Percentiles rank a stretch among this genome's conserved stretches.
These are phyloP conservation scores for Jordanella pulchra DNA, from an alignment of 2,797 vertebrate species.

Conservation along the genomic window DNA sequence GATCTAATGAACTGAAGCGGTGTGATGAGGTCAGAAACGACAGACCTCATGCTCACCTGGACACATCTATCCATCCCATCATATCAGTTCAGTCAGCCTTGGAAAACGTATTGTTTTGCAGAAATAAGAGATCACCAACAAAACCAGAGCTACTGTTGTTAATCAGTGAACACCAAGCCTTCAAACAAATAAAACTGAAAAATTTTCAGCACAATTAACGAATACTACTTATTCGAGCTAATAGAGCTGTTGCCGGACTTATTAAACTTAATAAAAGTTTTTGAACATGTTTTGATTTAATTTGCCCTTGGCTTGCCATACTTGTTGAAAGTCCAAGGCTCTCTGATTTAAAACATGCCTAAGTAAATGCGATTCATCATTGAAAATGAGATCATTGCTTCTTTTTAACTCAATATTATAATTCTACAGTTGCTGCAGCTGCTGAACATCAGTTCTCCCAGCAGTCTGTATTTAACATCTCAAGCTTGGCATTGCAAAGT, in stretches of 20 bases:
- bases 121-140: background rate
- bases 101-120: background rate
- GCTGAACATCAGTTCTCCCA: slow-evolving; percentile 7
- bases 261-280: background rate
- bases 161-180: background rate
- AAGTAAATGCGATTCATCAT: slow-evolving; percentile 25
- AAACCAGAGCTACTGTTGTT: background rate
- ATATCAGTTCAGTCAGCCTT: background rate
- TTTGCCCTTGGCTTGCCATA: slow-evolving; percentile 11
- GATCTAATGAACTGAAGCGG: slow-evolving; percentile 3
- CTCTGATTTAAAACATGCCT: slow-evolving; percentile 25
- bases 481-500: background rate
- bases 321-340: slow-evolving; percentile 27
- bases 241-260: background rate
- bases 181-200: background rate
- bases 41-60: background rate
- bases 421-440: slow-evolving; percentile 3
- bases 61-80: background rate
- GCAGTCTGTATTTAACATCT: slow-evolving; percentile 1
- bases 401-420: slow-evolving; percentile 22
- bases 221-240: background rate
- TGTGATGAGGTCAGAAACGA: background rate
- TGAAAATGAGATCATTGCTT: slow-evolving; percentile 27
- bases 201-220: background rate
- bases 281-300: background rate